These are phyloP conservation scores for Melolontha melolontha DNA, from an alignment of 2,888 invertebrate species.

Conservation along the genomic window DNA sequence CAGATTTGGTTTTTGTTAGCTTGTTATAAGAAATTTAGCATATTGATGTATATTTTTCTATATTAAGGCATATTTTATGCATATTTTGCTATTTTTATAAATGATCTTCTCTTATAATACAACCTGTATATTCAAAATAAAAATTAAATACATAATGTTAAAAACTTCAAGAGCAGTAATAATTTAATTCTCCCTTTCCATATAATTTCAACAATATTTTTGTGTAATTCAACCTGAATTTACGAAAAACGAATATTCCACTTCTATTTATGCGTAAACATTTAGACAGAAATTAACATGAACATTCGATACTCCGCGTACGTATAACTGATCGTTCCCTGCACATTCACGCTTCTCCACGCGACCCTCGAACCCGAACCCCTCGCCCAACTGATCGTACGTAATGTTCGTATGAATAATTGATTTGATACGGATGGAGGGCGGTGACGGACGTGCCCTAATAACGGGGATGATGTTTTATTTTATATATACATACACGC, in stretches of 20 bases:
- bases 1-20: no score
- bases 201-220: no score
- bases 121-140: no score
- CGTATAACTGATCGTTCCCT: conserved; percentile 11
- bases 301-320: conserved; percentile 14
- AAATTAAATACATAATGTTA: no score
- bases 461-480: conserved; percentile 44
- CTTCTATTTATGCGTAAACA: conserved; percentile 5
- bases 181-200: no score
- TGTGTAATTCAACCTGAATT: neutral
- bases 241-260: conserved; percentile 8
- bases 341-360: conserved; percentile 2
- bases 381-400: conserved; percentile 34
- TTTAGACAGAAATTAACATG: conserved; percentile 19
- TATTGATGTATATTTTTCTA: no score
- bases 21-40: no score
- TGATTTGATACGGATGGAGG: conserved; percentile 44
- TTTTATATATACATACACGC: conserved; percentile 17
- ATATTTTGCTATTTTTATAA: no score
- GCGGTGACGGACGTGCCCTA: conserved; percentile 41
- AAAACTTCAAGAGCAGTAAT: no score
- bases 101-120: no score
- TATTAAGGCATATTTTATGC: no score
- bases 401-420: conserved; percentile 45
- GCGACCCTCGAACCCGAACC: conserved; percentile 16